Percentiles rank a stretch among this genome's conserved stretches.
phyloP scores from a whole-genome alignment of 2,888 invertebrate species.

The Ischnura elegans region DNA sequence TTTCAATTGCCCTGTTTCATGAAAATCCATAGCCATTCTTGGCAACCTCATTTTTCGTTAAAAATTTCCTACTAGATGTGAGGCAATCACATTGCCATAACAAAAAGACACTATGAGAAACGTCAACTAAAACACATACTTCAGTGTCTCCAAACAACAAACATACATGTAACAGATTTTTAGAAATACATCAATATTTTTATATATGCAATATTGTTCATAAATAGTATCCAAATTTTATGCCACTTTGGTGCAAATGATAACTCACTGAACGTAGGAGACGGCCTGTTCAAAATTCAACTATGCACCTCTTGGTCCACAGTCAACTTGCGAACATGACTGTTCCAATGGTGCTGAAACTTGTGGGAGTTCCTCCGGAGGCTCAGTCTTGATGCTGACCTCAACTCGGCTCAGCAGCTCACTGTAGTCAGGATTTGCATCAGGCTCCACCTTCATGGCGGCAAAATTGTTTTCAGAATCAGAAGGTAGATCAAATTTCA shows the following conservation, averaged over 20 bases:
- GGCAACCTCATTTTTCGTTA: not conserved
- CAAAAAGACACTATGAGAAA: conserved; percentile 31
- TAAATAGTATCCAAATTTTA: conserved; percentile 38
- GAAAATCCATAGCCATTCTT: not conserved
- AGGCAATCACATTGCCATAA: conserved; percentile 33
- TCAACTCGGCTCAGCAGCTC: conserved; percentile 74
- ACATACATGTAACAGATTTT: conserved; percentile 28
- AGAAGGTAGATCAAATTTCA: conserved; percentile 40
- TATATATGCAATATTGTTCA: not conserved
- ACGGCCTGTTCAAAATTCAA: not conserved
- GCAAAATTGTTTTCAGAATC: conserved; percentile 51
- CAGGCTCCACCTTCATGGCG: conserved; percentile 69
- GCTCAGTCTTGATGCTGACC: conserved; percentile 75
- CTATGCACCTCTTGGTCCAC: conserved; percentile 55
- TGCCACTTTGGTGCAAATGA: conserved; percentile 34
- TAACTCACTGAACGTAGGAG: not conserved
- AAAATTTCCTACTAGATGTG: conserved; percentile 8
- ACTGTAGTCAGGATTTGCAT: conserved; percentile 71
- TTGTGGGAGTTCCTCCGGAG: conserved; percentile 71
- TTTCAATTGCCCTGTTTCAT: not conserved
- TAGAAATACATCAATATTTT: conserved; percentile 28
- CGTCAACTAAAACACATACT: conserved; percentile 35
- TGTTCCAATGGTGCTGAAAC: conserved; percentile 21
- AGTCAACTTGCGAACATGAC: conserved; percentile 5
- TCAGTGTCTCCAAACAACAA: conserved; percentile 39